A percentile compares a stretch with the other conserved stretches of the same genome.
Evolutionary conservation across 2,888 invertebrate species (phyloP).

Genomic region (Agrotis puta): DNA sequence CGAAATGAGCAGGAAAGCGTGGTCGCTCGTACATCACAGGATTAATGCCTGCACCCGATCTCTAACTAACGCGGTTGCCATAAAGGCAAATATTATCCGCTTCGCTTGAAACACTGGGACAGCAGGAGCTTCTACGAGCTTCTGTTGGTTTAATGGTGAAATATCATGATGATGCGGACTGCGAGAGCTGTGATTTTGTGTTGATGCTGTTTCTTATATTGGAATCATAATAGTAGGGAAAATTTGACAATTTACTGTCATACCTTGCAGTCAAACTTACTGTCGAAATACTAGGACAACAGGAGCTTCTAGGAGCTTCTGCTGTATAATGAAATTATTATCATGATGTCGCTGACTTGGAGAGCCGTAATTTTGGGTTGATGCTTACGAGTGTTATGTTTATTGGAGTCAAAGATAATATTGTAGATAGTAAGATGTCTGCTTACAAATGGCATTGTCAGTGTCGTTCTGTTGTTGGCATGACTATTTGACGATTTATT

Average conservation of each 20-base stretch:
- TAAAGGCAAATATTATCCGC: constrained; percentile 65
- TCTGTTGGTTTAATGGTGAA: constrained; percentile 46
- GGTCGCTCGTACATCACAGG: constrained; percentile 67
- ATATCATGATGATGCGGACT: constrained; percentile 33
- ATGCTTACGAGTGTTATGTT: no score
- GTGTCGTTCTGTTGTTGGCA: no score
- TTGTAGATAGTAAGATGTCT: no score
- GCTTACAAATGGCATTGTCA: no score
- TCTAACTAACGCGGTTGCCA: constrained; percentile 61
- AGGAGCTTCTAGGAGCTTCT: constrained; percentile 31
- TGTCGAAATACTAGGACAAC: constrained; percentile 32
- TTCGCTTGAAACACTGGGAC: constrained; percentile 49
- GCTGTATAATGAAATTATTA: no score
- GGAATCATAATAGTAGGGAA: no score
- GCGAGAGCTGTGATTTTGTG: background rate
- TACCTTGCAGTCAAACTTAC: no score
- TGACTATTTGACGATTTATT: no score
- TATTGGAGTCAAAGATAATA: no score
- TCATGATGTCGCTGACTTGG: no score
- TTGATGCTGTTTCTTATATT: background rate
- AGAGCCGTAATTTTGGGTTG: no score
- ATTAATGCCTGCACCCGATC: constrained; percentile 69
- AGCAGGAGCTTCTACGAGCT: constrained; percentile 31
- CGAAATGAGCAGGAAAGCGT: constrained; percentile 58
- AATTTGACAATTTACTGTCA: no score